Percentiles rank a stretch among this genome's conserved stretches.
Evolutionary conservation across 1,140 invertebrate species (phyloP).

Genomic region (Thaumetopoea pityocampa): DNA sequence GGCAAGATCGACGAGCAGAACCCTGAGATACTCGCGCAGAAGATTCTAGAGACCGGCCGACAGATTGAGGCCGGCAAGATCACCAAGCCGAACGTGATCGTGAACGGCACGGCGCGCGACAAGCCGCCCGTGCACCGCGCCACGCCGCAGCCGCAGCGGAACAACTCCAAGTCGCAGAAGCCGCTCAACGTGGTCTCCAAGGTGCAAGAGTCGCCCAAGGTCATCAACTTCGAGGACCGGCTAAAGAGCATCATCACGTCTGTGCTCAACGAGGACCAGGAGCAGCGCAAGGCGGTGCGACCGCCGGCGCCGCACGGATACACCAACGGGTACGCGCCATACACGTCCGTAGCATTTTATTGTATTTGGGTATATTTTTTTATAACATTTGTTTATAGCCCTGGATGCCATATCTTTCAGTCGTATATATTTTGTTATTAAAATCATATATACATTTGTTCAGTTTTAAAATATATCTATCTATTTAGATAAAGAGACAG

Average conservation of each 20-base stretch:
- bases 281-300: conserved; percentile 65
- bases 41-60: conserved; percentile 91
- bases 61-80: conserved; percentile 90
- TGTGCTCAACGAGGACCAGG: conserved; percentile 88
- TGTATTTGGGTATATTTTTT: too few relatives aligned
- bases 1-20: conserved; percentile 94
- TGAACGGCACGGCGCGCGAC: conserved; percentile 68
- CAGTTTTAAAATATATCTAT: too few relatives aligned
- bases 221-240: conserved; percentile 93
- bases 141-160: conserved; percentile 18
- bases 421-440: too few relatives aligned
- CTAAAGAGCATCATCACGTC: conserved; percentile 94
- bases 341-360: too few relatives aligned
- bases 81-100: conserved; percentile 59
- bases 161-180: conserved; percentile 66
- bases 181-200: conserved; percentile 65
- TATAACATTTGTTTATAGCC: too few relatives aligned
- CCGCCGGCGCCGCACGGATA: conserved; percentile 42
- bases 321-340: conserved; percentile 54
- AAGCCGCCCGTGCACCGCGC: conserved; percentile 16
- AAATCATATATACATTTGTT: too few relatives aligned
- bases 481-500: too few relatives aligned
- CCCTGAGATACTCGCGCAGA: conserved; percentile 91
- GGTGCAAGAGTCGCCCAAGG: conserved; percentile 86
- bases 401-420: too few relatives aligned